Conservation (phyloP, 2,113 vertebrate species). For the Perognathus longimembris region DNA sequence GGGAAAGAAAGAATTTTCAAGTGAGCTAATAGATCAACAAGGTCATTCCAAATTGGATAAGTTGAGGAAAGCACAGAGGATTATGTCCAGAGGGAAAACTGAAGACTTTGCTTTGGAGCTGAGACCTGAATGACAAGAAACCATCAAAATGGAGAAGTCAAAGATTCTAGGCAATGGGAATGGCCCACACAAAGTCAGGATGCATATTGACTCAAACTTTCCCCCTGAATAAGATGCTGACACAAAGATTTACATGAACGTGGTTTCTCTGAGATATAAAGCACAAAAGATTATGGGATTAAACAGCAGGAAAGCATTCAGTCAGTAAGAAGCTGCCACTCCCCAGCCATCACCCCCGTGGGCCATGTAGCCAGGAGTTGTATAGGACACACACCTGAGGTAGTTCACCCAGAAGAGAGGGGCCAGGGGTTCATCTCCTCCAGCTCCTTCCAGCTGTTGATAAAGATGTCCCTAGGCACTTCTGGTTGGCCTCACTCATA, state of each 20-base stretch:
- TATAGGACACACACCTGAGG: neutral
- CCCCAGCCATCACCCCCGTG: neutral
- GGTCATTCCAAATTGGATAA: constrained; percentile 22
- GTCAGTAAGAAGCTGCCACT: neutral
- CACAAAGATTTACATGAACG: neutral
- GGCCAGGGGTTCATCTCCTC: neutral
- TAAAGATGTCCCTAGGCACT: neutral
- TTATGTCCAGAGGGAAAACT: neutral
- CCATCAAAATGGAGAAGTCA: neutral
- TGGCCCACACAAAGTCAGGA: neutral
- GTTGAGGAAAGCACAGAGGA: neutral
- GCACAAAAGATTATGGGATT: neutral
- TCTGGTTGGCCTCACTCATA: too few relatives aligned
- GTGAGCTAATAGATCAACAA: neutral
- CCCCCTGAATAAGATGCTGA: neutral
- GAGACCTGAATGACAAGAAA: neutral
- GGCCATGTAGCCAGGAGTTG: neutral
- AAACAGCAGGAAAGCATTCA: neutral
- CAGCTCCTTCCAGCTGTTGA: neutral
- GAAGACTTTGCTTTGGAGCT: constrained; percentile 2
- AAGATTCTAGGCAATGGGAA: neutral
- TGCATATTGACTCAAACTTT: neutral
- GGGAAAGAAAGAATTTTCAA: neutral
- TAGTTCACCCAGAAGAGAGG: neutral
- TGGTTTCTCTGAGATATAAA: neutral